Percentiles rank a stretch among this genome's conserved stretches.
phyloP scores from a whole-genome alignment of 1,140 invertebrate genomes.

The Potamilus streckersoni region DNA sequence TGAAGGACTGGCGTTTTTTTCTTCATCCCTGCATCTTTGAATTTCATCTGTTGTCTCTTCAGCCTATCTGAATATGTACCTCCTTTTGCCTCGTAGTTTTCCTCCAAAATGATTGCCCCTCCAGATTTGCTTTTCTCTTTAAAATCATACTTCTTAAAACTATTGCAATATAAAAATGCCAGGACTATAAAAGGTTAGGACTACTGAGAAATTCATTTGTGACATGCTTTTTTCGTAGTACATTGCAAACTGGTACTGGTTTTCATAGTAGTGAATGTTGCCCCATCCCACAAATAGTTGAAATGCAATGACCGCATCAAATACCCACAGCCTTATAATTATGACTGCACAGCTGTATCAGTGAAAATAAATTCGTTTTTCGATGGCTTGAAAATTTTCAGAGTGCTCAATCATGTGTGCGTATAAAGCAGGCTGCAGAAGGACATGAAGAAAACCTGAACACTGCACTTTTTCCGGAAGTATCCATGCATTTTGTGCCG shows the following conservation, averaged over 20 bases:
- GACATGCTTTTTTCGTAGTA: conserved; percentile 31
- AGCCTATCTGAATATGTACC: conserved; percentile 39
- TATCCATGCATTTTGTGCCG: conserved; percentile 17
- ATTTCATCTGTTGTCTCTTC: conserved; percentile 32
- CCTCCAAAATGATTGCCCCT: conserved; percentile 31
- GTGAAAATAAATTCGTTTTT: conserved; percentile 35
- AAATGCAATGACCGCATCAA: conserved; percentile 29
- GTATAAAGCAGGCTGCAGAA: conserved; percentile 36
- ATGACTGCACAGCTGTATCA: conserved; percentile 27
- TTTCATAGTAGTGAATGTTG: conserved; percentile 21
- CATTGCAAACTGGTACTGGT: conserved; percentile 42
- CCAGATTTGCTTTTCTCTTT: conserved; percentile 12
- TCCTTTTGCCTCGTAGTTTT: conserved; percentile 30
- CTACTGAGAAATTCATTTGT: conserved; percentile 35
- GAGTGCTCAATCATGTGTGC: conserved; percentile 37
- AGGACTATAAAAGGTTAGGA: conserved; percentile 27
- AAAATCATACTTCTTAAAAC: conserved; percentile 30
- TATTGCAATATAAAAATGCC: conserved; percentile 30
- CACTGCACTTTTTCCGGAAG: conserved; percentile 10
- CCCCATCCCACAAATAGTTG: conserved; percentile 37
- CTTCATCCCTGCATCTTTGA: conserved; percentile 37
- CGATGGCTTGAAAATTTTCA: conserved; percentile 35
- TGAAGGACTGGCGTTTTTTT: conserved; percentile 36
- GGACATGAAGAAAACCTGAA: conserved; percentile 34
- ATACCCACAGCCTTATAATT: conserved; percentile 23